phyloP scores from a whole-genome alignment of 2,888 invertebrate species.

The Macropis europaea region DNA sequence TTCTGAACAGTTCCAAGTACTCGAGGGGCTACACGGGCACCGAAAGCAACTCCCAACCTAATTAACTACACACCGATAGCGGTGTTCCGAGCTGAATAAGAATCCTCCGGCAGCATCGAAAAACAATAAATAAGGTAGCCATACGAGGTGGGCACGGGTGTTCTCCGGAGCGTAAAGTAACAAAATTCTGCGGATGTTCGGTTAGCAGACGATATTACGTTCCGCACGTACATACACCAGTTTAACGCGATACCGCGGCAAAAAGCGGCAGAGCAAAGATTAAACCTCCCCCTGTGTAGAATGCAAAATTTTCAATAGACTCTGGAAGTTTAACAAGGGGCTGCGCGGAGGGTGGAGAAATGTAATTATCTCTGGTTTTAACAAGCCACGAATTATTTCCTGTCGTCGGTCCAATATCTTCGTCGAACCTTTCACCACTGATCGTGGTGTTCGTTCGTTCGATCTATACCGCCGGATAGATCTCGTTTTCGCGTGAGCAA shows the following conservation, averaged over 20 bases:
- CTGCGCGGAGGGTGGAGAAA: neutral
- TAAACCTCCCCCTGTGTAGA: slow-evolving; percentile 2
- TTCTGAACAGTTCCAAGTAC: no score
- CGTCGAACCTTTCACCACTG: neutral
- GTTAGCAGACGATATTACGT: neutral
- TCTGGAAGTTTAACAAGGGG: slow-evolving; percentile 16
- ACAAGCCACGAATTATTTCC: slow-evolving; percentile 41
- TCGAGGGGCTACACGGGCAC: no score
- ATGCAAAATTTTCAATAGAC: slow-evolving; percentile 30
- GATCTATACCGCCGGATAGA: no score
- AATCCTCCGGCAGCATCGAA: no score
- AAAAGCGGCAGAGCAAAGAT: slow-evolving; percentile 10
- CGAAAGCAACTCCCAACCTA: no score
- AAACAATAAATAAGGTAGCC: no score
- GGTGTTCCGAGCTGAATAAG: no score
- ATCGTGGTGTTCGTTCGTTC: slow-evolving; percentile 22
- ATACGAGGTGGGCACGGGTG: no score
- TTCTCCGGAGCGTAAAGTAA: neutral
- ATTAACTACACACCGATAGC: no score
- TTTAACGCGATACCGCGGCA: neutral
- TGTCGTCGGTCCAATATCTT: slow-evolving; percentile 32
- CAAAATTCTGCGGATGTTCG: slow-evolving; percentile 6
- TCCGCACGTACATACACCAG: neutral
- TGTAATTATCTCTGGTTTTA: slow-evolving; percentile 37
- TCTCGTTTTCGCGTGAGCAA: slow-evolving; percentile 42